Evolutionary conservation across 2,113 vertebrate species (phyloP), one percentile per base, ranked within the genome.

Genomic region (Campylomormyrus numenius): DNA sequence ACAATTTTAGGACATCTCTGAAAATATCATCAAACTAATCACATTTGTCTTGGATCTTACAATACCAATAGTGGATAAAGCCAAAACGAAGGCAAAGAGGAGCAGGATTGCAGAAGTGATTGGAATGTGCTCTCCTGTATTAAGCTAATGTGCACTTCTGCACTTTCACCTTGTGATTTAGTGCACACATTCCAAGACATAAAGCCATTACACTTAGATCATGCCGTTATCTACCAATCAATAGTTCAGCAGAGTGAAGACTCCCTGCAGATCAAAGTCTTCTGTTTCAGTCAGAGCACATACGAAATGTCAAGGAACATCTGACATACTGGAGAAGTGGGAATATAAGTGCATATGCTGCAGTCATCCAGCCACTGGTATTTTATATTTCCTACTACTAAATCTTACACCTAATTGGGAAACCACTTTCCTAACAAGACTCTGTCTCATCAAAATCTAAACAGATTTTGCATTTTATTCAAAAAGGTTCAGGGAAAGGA

Each of bases 1-100:
- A 91, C 92, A 74, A 48, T 31, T 49, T 27, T 48, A 48, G 31
- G 27, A 31, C 21, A 50, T 2, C 8, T 10, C 27, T 89, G 46
- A 48, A 89, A 70, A 50, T 89, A 85, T 50, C 66, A 89, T n/a
- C 88, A 89, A 5, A 89, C 24, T 85, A 50, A 89, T 85, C 39
- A 52, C 45, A 50, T 86, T 86, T 48, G 21, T 86, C 24, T 86
- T 50, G 48, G 48, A 49, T 48, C 21, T 13, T 85, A 10, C 46
- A 50, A 49, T 11, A 86, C 84, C 1, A 1, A 86, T 50, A 49
- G 21, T 49, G 45, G 9, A 27, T n/a, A 49, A 49, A 27, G 45
- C 9, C 48, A 50, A 86, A 86, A 15, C 9, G 24, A n/a, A 85
- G 85, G 46, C 31, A 87, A 52, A 87, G 11, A 87, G n/a, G 15